These are phyloP conservation scores for Aphidius ervi DNA, from an alignment of 1,140 invertebrate species.

Conservation along the genomic window DNA sequence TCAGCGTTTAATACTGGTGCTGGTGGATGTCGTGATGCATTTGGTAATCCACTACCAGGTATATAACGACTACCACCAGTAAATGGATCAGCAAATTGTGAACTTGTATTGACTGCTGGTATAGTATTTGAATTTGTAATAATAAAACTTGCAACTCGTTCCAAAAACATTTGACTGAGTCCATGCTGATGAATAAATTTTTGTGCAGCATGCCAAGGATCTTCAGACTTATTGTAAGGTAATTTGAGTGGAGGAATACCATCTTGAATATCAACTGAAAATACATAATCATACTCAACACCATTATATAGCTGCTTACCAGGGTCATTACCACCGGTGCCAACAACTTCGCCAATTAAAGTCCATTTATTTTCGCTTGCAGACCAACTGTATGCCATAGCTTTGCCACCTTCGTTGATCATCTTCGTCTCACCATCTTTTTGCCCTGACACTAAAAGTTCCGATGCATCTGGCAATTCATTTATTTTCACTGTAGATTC, in stretches of 20 bases:
- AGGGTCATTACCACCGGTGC: constrained; percentile 61
- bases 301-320: constrained; percentile 80
- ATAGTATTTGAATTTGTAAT: constrained; percentile 64
- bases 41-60: constrained; percentile 46
- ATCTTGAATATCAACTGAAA: constrained; percentile 90
- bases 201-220: constrained; percentile 85
- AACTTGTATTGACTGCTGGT: constrained; percentile 38
- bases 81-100: constrained; percentile 71
- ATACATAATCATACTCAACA: constrained; percentile 93
- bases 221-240: constrained; percentile 85
- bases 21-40: constrained; percentile 1
- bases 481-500: constrained; percentile 74
- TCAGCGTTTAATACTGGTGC: constrained; percentile 12
- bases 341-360: constrained; percentile 84
- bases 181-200: constrained; percentile 87
- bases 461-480: constrained; percentile 76
- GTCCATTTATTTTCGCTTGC: constrained; percentile 69
- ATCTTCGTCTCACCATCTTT: constrained; percentile 84
- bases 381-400: constrained; percentile 79
- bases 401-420: constrained; percentile 68
- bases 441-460: constrained; percentile 71
- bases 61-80: constrained; percentile 75
- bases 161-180: constrained; percentile 82
- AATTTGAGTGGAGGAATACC: constrained; percentile 82
- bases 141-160: constrained; percentile 93